phyloP scores from a whole-genome alignment of 1,140 invertebrate genomes.

The Dolichoris vasculosae region DNA sequence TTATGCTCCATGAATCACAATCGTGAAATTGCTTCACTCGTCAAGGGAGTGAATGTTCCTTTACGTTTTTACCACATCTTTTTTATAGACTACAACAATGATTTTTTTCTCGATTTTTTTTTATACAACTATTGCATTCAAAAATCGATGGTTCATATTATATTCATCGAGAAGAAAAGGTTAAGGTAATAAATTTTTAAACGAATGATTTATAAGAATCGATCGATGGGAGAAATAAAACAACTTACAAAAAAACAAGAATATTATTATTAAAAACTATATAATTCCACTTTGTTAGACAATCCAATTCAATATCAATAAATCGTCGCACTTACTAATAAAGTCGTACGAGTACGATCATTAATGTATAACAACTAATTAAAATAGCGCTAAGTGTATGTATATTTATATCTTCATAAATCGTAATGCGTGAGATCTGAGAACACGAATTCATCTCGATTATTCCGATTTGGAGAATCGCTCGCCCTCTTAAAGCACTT shows the following conservation, averaged over 20 bases:
- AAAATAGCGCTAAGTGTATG: slow-evolving; percentile 60
- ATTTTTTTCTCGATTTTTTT: slow-evolving; percentile 9
- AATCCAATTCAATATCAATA: slow-evolving; percentile 65
- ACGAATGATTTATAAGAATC: slow-evolving; percentile 27
- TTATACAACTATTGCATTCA: slow-evolving; percentile 50
- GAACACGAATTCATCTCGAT: slow-evolving; percentile 69
- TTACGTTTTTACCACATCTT: background rate
- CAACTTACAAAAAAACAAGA: slow-evolving; percentile 65
- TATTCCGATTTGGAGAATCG: slow-evolving; percentile 64
- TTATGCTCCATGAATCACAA: slow-evolving; percentile 31
- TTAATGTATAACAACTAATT: slow-evolving; percentile 64
- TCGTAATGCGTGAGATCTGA: slow-evolving; percentile 71
- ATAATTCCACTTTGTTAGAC: slow-evolving; percentile 64
- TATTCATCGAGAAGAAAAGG: slow-evolving; percentile 16
- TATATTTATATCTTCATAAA: slow-evolving; percentile 66
- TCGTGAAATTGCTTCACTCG: slow-evolving; percentile 1
- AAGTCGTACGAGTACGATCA: slow-evolving; percentile 62
- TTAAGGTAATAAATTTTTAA: slow-evolving; percentile 4
- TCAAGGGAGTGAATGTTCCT: slow-evolving; percentile 8
- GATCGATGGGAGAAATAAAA: slow-evolving; percentile 55
- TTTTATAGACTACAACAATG: slow-evolving; percentile 37
- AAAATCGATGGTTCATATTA: slow-evolving; percentile 30
- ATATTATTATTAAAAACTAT: slow-evolving; percentile 68
- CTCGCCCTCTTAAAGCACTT: slow-evolving; percentile 60
- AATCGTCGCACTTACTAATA: slow-evolving; percentile 66